Evolutionary conservation across 2,888 invertebrate genomes (phyloP).

Genomic region (Xanthostigma xanthostigma): DNA sequence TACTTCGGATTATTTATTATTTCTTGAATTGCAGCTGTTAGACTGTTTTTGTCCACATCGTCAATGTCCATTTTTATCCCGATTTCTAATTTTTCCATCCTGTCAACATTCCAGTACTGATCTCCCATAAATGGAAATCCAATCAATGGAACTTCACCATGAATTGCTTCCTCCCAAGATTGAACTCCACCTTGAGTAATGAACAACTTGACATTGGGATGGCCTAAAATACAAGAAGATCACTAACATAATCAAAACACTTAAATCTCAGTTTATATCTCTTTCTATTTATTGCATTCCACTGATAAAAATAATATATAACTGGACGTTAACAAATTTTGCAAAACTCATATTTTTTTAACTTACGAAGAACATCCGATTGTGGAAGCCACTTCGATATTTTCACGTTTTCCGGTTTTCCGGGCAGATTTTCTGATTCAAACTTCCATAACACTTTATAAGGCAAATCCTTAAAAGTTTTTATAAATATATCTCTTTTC

Average conservation of each 20-base stretch:
- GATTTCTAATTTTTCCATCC: neutral
- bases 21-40: too few relatives aligned
- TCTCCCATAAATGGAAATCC: constrained; percentile 1
- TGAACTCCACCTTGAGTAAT: constrained; percentile 2
- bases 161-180: constrained; percentile 1
- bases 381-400: constrained; percentile 5
- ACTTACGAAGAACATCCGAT: constrained; percentile 2
- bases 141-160: neutral
- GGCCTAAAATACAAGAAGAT: neutral
- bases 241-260: too few relatives aligned
- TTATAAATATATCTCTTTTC: constrained; percentile 15
- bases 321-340: too few relatives aligned
- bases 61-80: neutral
- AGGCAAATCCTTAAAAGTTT: constrained; percentile 18
- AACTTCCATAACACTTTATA: constrained; percentile 22
- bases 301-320: too few relatives aligned
- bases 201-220: neutral
- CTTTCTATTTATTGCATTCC: too few relatives aligned
- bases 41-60: too few relatives aligned
- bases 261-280: too few relatives aligned
- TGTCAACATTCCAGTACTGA: neutral
- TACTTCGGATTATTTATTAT: too few relatives aligned
- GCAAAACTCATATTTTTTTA: too few relatives aligned
- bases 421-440: constrained; percentile 16
- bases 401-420: constrained; percentile 17